A percentile compares a stretch with the other conserved stretches of the same genome.
These are phyloP conservation scores for Apodemia duryi DNA, from an alignment of 2,888 invertebrate species.

Conservation along the genomic window DNA sequence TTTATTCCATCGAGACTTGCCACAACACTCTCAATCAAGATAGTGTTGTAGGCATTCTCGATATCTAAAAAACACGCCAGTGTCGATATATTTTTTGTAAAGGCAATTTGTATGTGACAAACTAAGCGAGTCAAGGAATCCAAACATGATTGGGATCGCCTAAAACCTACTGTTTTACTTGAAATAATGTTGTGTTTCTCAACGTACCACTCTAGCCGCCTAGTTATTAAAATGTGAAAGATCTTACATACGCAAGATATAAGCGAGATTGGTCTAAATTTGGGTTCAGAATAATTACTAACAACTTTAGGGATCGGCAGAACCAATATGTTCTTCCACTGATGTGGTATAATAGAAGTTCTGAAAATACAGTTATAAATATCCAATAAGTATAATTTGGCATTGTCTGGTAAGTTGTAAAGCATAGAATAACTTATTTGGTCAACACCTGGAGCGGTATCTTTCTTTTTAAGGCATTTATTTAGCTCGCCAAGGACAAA, in stretches of 20 bases:
- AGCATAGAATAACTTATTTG: background rate
- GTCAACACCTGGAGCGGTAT: background rate
- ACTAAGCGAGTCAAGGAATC: background rate
- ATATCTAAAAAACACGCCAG: constrained; percentile 1
- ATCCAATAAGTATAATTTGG: background rate
- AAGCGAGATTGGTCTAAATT: background rate
- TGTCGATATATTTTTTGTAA: constrained; percentile 2
- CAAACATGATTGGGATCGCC: background rate
- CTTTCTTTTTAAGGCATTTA: background rate
- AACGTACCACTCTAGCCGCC: background rate
- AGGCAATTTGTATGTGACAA: background rate
- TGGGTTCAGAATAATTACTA: background rate
- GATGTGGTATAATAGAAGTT: background rate
- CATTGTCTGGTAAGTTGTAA: constrained; percentile 2
- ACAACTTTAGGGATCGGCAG: background rate
- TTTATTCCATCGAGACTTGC: background rate
- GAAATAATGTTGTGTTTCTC: background rate
- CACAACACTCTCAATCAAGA: background rate
- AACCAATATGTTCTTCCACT: background rate
- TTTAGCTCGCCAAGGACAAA: background rate
- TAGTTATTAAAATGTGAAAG: background rate
- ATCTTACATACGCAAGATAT: constrained; percentile 1
- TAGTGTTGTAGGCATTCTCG: background rate
- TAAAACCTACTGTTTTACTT: background rate
- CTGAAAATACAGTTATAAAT: background rate